Evolutionary conservation across 37 sponge, comb jelly and placozoan genomes (phyloP).

Genomic region (Beroe ovata): DNA sequence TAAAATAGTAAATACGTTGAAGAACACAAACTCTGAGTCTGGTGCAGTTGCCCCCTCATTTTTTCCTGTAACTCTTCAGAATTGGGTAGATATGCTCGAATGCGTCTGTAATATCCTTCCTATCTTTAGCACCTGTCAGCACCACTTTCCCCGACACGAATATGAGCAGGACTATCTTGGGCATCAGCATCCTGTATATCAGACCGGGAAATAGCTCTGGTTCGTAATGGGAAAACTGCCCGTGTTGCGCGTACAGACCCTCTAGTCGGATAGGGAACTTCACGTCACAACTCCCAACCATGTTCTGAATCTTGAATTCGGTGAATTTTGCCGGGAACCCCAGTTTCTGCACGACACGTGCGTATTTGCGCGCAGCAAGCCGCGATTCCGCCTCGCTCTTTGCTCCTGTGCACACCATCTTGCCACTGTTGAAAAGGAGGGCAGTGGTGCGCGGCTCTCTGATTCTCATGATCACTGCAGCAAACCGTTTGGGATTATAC

Average conservation of each 20-base stretch:
- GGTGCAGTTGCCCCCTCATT: too few relatives aligned
- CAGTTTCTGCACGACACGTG: constrained; percentile 95
- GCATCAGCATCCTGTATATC: constrained; percentile 95
- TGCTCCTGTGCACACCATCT: constrained; percentile 99
- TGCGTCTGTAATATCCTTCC: constrained; percentile 88
- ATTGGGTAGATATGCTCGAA: constrained; percentile 98
- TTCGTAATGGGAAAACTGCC: constrained; percentile 97
- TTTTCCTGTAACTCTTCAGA: constrained; percentile 89
- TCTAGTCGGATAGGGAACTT: constrained; percentile 96
- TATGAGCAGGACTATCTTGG: constrained; percentile 92
- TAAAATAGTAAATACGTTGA: too few relatives aligned
- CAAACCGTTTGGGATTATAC: constrained; percentile 99
- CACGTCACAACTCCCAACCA: constrained; percentile 99
- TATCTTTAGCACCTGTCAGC: constrained; percentile 93
- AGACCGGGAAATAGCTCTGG: constrained; percentile 99
- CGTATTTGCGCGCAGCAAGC: constrained; percentile 98
- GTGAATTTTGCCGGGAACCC: constrained; percentile 96
- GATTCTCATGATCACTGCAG: constrained; percentile 99
- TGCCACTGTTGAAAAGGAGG: constrained; percentile 96
- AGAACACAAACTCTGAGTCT: too few relatives aligned
- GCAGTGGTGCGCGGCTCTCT: constrained; percentile 98
- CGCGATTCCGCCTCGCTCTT: constrained; percentile 95
- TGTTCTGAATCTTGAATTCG: constrained; percentile 97
- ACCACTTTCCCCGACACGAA: constrained; percentile 99
- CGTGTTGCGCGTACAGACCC: constrained; percentile 86